Evolutionary conservation across 2,797 vertebrate genomes (phyloP), one percentile per base, ranked within the genome.

Genomic region (Balearica regulorum): DNA sequence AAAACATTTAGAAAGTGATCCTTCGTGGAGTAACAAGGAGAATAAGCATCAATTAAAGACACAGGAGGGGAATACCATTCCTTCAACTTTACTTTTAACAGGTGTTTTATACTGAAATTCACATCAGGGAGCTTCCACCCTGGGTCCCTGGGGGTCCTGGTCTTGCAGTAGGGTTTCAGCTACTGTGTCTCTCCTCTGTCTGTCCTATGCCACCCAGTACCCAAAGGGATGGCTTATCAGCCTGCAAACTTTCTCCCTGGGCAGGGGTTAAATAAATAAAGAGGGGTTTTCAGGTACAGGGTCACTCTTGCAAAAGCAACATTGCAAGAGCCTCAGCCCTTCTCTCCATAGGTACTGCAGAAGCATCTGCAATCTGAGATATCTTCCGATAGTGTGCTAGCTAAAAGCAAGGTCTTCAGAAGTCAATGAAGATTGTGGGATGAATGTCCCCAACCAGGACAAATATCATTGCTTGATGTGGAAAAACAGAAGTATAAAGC

Each of bases 141-240:
- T 2, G 5, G 10, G 29, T 37, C 16, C 22, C n/a, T 37, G 39
- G 25, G 0, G 11, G 5, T 44, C 13, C 19, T 80, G 33, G 43
- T 90, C 35, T 0, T 21, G 39, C 25, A 54, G 60, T 25, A 65
- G 55, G 6, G 12, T 29, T 61, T 61, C n/a, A 46, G 37, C 66
- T 43, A 16, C 33, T 4, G 1, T 28, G 68, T n/a, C 41, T 10
- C 64, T 83, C 22, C 68, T 37, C 25, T 46, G 9, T 6, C 51
- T 61, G 53, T 19, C 31, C 77, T 11, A 0, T 14, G 44, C 26
- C 44, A 69, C 58, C 58, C 0, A 0, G 25, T 49, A 68, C 18
- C 44, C 76, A 51, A 24, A 64, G 4, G 18, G 39, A 48, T 35
- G 39, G 11, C 1, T 54, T 31, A 10, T 5, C 43, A 85, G 53